Conservation (phyloP, 2,888 invertebrate species). For the Erebia epiphron region DNA sequence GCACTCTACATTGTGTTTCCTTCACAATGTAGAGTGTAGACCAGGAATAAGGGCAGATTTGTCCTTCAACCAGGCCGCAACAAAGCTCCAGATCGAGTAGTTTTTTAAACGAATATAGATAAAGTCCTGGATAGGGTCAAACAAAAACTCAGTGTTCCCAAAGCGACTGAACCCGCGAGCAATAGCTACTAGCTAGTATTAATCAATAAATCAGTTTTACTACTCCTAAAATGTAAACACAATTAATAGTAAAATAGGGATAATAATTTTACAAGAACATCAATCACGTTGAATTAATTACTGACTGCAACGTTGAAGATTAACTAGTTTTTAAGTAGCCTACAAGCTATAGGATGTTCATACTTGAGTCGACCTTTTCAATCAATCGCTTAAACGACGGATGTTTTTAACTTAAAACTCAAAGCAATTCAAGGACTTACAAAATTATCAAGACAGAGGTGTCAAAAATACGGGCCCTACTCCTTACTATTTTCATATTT, state of each 20-base stretch:
- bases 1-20: no score
- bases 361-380: not conserved
- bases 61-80: no score
- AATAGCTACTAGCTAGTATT: not conserved
- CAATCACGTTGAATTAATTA: conserved; percentile 1
- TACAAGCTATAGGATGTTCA: not conserved
- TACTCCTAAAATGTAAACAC: not conserved
- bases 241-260: not conserved
- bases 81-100: no score
- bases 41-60: no score
- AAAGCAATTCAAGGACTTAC: conserved; percentile 1
- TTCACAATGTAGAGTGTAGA: no score
- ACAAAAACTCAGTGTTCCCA: no score
- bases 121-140: no score
- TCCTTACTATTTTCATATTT: no score
- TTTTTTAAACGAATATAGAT: no score
- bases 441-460: not conserved
- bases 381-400: not conserved
- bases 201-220: not conserved
- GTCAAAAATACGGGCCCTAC: no score
- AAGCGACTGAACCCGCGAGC: no score
- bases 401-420: conserved; percentile 1
- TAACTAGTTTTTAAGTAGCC: conserved; percentile 1
- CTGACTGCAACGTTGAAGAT: not conserved
- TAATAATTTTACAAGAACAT: not conserved